Conservation (phyloP, 2,113 vertebrate species). For the Hyla sarda region DNA sequence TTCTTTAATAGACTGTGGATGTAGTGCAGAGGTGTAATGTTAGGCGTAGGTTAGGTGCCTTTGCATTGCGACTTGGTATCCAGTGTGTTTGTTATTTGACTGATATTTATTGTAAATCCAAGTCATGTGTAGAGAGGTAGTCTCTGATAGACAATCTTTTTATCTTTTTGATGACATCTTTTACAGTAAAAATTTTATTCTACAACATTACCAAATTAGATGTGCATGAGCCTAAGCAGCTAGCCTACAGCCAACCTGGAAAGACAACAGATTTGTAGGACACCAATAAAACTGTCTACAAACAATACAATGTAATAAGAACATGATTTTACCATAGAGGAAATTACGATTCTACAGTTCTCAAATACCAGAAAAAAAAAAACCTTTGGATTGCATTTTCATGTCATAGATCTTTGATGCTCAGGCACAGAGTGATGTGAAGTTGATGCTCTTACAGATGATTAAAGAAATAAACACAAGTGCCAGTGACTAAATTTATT, state of each 20-base stretch:
- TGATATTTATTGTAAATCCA: too few relatives aligned
- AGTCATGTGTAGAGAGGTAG: too few relatives aligned
- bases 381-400: not conserved
- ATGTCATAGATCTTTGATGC: not conserved
- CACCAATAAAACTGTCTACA: not conserved
- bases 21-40: too few relatives aligned
- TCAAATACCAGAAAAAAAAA: not conserved
- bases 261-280: not conserved
- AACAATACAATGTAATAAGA: not conserved
- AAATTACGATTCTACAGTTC: not conserved
- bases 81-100: too few relatives aligned
- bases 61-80: too few relatives aligned
- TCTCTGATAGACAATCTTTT: too few relatives aligned
- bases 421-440: not conserved
- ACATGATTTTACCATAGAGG: not conserved
- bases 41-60: too few relatives aligned
- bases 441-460: not conserved
- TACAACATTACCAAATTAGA: too few relatives aligned
- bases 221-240: not conserved
- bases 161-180: too few relatives aligned
- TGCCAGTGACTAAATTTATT: not conserved
- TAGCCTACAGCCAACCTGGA: too few relatives aligned
- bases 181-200: too few relatives aligned
- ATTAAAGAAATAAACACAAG: not conserved
- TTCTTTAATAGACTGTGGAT: too few relatives aligned